Base-by-base conservation (phyloP, 2,888 invertebrate species). In the Schrankia costaestrigalis region DNA sequence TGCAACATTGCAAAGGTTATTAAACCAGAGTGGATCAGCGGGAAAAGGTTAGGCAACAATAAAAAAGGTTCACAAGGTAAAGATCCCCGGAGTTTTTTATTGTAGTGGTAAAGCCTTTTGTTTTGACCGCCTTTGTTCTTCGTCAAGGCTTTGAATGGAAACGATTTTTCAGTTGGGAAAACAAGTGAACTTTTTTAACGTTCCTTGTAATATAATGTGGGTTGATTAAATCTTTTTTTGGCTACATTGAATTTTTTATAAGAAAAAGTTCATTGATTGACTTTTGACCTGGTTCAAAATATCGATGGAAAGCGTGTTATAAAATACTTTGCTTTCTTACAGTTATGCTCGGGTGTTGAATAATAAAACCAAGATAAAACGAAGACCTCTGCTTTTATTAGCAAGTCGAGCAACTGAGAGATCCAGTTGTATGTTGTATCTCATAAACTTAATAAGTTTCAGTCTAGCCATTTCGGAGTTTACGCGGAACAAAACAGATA, bases 21-120 rank as follows among this genome's bases (percentile, higher is more conserved):
- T 77, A 79, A 76, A 71, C 65, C 62, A 57, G 62, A 79, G 71
- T 72, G 73, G 74, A 75, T 77, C 69, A 72, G 61, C 69, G 69
- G 70, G 47, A 76, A 78, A 80, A 78, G 76, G 80, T 81, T 75
- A 72, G 65, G 68, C 55, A 63, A 78, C 73, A 79, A 78, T 76
- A 74, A 78, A 77, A 75, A 70, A 68, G 72, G 68, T 57, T 60
- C 68, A 62, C 56, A 58, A 71, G 68, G 68, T 67, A 71, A 72
- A 73, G 71, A 74, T 71, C 65, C 68, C 49, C 45, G 57, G 66
- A 62, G n/a, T n/a, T 63, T 61, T 71, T 69, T 72, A 63, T 77
- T 70, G 67, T 67, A 63, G 63, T 64, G 67, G 49, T 54, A n/a
- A 41, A 42, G 35, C 52, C 51, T 61, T 74, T 81, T 75, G 79